phyloP scores from a whole-genome alignment of 1,140 invertebrate genomes.

The Zaprionus ghesquierei region DNA sequence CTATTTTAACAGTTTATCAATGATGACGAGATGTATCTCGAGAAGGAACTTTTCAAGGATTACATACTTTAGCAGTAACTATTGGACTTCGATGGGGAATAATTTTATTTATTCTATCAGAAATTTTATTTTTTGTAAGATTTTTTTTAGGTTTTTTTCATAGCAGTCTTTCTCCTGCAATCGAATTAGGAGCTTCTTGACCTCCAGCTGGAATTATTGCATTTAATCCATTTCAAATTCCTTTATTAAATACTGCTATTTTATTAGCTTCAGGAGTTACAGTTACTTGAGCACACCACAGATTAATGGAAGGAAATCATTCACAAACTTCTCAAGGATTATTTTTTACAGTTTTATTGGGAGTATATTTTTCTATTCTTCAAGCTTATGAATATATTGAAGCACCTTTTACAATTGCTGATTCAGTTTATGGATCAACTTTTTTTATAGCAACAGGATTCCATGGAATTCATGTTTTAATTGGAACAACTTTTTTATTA shows the following conservation, averaged over 20 bases:
- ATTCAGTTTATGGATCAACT: constrained; percentile 86
- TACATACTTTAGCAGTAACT: too few species aligned
- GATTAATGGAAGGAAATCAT: constrained; percentile 84
- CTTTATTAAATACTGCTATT: constrained; percentile 86
- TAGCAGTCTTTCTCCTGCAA: constrained; percentile 84
- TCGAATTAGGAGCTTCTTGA: constrained; percentile 86
- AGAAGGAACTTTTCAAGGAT: too few species aligned
- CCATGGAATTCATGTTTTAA: constrained; percentile 88
- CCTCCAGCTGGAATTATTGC: constrained; percentile 84
- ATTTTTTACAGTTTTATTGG: constrained; percentile 84
- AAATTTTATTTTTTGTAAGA: too few species aligned
- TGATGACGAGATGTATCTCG: too few species aligned
- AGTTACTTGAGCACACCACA: constrained; percentile 85
- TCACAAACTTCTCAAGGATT: constrained; percentile 83
- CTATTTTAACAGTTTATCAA: too few species aligned
- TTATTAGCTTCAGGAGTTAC: constrained; percentile 84
- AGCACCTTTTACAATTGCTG: constrained; percentile 86
- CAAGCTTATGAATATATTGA: constrained; percentile 84
- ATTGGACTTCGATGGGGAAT: too few species aligned
- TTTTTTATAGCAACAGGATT: constrained; percentile 90
- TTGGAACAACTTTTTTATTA: constrained; percentile 87
- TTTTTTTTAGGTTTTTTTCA: too few species aligned
- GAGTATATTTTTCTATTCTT: constrained; percentile 84
- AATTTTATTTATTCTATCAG: too few species aligned
- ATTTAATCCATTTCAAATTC: constrained; percentile 86